Conservation (phyloP, 2,797 vertebrate species). For the Characodon lateralis region DNA sequence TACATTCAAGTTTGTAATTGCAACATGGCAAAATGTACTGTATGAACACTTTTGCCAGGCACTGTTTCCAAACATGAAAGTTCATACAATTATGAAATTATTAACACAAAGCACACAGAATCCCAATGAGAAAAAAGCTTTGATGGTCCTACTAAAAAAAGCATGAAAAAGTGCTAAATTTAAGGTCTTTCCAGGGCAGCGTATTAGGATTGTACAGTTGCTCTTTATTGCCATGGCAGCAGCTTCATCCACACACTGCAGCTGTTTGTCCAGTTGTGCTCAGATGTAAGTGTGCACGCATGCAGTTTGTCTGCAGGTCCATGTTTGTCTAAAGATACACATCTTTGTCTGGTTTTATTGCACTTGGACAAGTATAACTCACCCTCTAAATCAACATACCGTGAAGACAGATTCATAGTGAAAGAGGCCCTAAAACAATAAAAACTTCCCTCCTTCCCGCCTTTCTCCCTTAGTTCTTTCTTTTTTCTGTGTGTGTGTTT, state of each 20-base stretch:
- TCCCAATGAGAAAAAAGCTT: constrained; percentile 36
- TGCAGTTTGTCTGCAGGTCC: constrained; percentile 20
- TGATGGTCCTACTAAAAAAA: constrained; percentile 29
- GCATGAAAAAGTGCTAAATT: constrained; percentile 37
- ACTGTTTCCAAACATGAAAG: constrained; percentile 21
- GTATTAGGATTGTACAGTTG: constrained; percentile 56
- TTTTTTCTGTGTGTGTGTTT: constrained; percentile 47
- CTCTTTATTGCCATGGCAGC: constrained; percentile 61
- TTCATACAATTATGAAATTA: constrained; percentile 27
- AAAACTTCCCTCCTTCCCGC: constrained; percentile 19
- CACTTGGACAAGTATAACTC: constrained; percentile 35
- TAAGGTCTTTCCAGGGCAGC: constrained; percentile 55
- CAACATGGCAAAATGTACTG: neutral
- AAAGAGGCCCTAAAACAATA: constrained; percentile 49
- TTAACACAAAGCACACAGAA: constrained; percentile 52
- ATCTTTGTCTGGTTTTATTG: constrained; percentile 32
- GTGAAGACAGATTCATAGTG: constrained; percentile 44
- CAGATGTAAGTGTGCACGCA: constrained; percentile 20
- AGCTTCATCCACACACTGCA: constrained; percentile 53
- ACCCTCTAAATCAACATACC: constrained; percentile 33
- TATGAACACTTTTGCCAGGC: constrained; percentile 3
- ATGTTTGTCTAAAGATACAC: constrained; percentile 31
- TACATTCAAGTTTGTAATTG: neutral
- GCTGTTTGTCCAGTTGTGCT: constrained; percentile 63
- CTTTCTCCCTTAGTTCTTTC: constrained; percentile 2